Evolutionary conservation across 2,113 vertebrate species (phyloP), one percentile per base, ranked within the genome.

Genomic region (Porphyrio hochstetteri): DNA sequence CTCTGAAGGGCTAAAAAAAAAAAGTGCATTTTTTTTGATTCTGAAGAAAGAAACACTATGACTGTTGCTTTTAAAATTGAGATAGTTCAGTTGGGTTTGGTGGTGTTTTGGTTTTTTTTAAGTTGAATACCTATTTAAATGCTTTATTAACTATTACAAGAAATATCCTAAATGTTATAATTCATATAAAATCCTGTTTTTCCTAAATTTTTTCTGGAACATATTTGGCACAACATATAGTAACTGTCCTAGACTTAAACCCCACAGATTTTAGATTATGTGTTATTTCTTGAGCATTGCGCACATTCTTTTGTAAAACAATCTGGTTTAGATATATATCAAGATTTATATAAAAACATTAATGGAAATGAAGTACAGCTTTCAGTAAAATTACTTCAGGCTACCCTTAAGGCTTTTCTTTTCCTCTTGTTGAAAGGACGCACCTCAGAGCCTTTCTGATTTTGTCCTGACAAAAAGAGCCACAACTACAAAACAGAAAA

Each of bases 1-100:
- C 3, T 57, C 16, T 71, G 36, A 86, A 77, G 7, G 16, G 24
- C 63, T 71, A 38, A 11, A 24, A 31, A 19, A 50, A 35, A 44
- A 14, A 5, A 0, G 2, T 15, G 7, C 3, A 0, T 28, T 52
- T 74, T 16, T 75, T 75, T 29, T 1, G 3, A 38, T 86, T 70
- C 24, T 78, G 52, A 59, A 75, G 7, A 6, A 81, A 59, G 50
- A 55, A 86, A 15, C 4, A 74, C 2, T 36, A 40, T 16, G 7
- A 25, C 1, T 52, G 5, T 3, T 35, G 5, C 19, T 88, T 79
- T 52, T 9, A 77, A 70, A 36, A 31, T 2, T 65, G 35, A 8
- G 18, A 33, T 18, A 24, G 15, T 42, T 82, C 11, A 13, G 11
- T 33, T 68, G 16, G 19, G 48, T 11, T 48, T 48, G 48, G 48